phyloP scores from a whole-genome alignment of 1,140 invertebrate genomes.

The Odontomachus brunneus region DNA sequence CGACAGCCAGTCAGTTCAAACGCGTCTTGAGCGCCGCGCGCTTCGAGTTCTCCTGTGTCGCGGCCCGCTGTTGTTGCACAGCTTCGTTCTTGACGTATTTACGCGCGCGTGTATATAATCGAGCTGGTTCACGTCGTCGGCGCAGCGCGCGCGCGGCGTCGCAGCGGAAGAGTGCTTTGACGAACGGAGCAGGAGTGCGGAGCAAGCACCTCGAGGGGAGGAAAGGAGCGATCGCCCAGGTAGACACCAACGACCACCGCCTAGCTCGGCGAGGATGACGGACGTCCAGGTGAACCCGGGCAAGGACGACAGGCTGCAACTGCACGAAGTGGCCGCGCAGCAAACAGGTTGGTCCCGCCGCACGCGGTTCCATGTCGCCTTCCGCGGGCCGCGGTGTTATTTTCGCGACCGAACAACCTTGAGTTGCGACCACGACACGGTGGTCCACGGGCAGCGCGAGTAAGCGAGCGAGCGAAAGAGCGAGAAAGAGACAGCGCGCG shows the following conservation, averaged over 20 bases:
- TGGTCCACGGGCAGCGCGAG: conserved; percentile 15
- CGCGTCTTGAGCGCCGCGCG: conserved; percentile 76
- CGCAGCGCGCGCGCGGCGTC: conserved; percentile 72
- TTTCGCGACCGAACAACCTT: conserved; percentile 34
- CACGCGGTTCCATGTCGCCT: not conserved
- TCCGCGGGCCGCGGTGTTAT: conserved; percentile 15
- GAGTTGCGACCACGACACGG: not conserved
- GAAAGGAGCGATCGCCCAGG: not conserved
- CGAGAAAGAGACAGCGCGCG: not conserved
- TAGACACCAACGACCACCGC: conserved; percentile 11
- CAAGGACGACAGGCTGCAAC: conserved; percentile 81
- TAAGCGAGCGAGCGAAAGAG: too few relatives aligned
- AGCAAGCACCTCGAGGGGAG: too few relatives aligned
- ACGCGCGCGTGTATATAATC: conserved; percentile 3
- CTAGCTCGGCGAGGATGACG: conserved; percentile 80
- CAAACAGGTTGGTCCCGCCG: conserved; percentile 78
- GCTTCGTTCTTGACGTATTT: not conserved
- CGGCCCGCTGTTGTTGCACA: not conserved
- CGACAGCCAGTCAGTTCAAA: conserved; percentile 83
- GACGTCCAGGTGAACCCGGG: conserved; percentile 84
- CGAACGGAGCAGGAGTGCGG: too few relatives aligned
- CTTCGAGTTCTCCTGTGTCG: conserved; percentile 48
- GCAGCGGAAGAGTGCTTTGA: conserved; percentile 51
- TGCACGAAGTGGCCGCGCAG: conserved; percentile 74
- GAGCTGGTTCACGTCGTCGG: conserved; percentile 10